Conservation (phyloP, 2,888 invertebrate genomes). For the Ptilodon capucinus region DNA sequence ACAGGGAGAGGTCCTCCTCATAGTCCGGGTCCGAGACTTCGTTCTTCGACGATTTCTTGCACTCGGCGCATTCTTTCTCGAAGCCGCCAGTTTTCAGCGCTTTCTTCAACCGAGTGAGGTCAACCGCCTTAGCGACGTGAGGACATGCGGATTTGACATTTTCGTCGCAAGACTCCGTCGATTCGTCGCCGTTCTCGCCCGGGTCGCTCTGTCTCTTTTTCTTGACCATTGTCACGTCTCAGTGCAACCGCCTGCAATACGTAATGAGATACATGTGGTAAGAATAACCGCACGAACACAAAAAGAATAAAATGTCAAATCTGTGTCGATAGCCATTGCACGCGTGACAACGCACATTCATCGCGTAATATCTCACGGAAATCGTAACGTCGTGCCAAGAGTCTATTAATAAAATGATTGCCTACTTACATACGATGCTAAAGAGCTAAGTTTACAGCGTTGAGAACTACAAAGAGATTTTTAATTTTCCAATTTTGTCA, state of each 20-base stretch:
- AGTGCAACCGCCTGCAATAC: conserved; percentile 69
- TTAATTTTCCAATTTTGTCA: conserved; percentile 64
- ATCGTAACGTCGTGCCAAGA: conserved; percentile 27
- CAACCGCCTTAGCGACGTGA: conserved; percentile 87
- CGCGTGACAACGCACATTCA: conserved; percentile 81
- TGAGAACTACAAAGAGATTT: conserved; percentile 46
- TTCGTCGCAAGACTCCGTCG: conserved; percentile 89
- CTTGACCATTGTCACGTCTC: conserved; percentile 85
- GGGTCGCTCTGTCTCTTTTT: conserved; percentile 88
- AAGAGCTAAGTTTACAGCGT: conserved; percentile 42
- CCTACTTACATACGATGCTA: conserved; percentile 67
- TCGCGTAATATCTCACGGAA: conserved; percentile 40
- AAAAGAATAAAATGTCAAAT: conserved; percentile 81
- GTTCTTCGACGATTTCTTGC: conserved; percentile 75
- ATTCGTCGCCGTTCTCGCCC: conserved; percentile 84
- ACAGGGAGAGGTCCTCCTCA: conserved; percentile 81
- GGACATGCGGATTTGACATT: conserved; percentile 84
- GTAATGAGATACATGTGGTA: conserved; percentile 79
- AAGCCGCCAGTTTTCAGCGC: conserved; percentile 78
- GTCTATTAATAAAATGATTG: conserved; percentile 35
- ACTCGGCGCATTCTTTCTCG: conserved; percentile 81
- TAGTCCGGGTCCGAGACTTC: conserved; percentile 71
- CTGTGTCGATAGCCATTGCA: conserved; percentile 79
- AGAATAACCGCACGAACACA: conserved; percentile 75
- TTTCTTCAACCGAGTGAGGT: conserved; percentile 83